phyloP scores from a whole-genome alignment of 2,888 invertebrate species.

The Stenodera caucasica region DNA sequence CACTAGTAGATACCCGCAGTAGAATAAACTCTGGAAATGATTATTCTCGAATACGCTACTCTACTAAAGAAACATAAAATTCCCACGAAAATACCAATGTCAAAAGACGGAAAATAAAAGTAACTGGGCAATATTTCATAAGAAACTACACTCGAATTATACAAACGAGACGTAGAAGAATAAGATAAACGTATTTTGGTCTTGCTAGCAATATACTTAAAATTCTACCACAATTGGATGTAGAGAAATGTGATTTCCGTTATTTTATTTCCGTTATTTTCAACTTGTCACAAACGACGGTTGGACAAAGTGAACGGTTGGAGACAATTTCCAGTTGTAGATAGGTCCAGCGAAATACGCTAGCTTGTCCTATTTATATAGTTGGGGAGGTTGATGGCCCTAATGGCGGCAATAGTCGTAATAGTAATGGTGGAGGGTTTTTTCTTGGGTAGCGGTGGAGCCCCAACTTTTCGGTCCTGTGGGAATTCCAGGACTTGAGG shows the following conservation, averaged over 20 bases:
- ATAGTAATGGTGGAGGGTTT: constrained; percentile 10
- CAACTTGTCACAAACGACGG: constrained; percentile 28
- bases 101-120: constrained; percentile 24
- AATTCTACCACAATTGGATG: constrained; percentile 35
- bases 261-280: constrained; percentile 36
- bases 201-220: constrained; percentile 29
- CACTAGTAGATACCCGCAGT: too few species aligned
- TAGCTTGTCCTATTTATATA: too few species aligned
- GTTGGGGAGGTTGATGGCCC: constrained; percentile 17
- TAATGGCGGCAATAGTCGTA: constrained; percentile 18
- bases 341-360: too few species aligned
- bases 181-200: constrained; percentile 27
- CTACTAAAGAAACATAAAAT: neutral
- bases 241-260: constrained; percentile 36
- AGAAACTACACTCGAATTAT: constrained; percentile 4
- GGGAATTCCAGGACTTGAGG: constrained; percentile 37
- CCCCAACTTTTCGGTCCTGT: constrained; percentile 17
- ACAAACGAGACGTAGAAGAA: constrained; percentile 14
- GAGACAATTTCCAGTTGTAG: too few species aligned
- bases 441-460: neutral
- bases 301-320: too few species aligned
- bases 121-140: constrained; percentile 28
- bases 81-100: constrained; percentile 8
- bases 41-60: neutral
- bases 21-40: too few species aligned